Conservation (phyloP, 2,797 vertebrate genomes). For the Hyperoplus lanceolatus region DNA sequence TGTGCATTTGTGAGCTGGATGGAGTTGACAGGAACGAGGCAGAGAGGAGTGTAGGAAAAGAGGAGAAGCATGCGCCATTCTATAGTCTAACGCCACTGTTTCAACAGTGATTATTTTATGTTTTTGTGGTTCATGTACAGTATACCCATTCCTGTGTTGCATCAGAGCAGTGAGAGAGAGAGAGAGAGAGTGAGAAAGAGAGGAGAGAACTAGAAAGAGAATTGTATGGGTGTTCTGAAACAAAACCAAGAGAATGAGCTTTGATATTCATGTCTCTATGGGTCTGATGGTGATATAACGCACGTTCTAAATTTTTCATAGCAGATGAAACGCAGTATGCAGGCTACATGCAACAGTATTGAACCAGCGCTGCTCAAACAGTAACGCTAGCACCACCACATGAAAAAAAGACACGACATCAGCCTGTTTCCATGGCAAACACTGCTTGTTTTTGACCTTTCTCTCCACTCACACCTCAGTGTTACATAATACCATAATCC, state of each 20-base stretch:
- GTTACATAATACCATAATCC: conserved; percentile 40
- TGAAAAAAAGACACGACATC: conserved; percentile 32
- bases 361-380: conserved; percentile 57
- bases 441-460: conserved; percentile 32
- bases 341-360: conserved; percentile 67
- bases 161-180: conserved; percentile 47
- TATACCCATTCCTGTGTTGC: conserved; percentile 45
- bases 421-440: conserved; percentile 61
- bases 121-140: conserved; percentile 41
- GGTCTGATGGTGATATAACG: conserved; percentile 76
- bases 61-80: conserved; percentile 17
- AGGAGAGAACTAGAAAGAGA: conserved; percentile 54
- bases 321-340: conserved; percentile 78
- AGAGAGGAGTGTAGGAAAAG: conserved; percentile 5
- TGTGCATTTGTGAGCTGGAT: conserved; percentile 53
- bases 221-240: conserved; percentile 61
- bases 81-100: conserved; percentile 51
- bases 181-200: background rate
- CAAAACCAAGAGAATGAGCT: conserved; percentile 68
- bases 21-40: conserved; percentile 30
- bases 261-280: conserved; percentile 75
- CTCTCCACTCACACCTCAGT: conserved; percentile 14
- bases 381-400: conserved; percentile 32
- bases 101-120: conserved; percentile 46
- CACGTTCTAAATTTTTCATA: conserved; percentile 77